Evolutionary conservation across 2,113 vertebrate species (phyloP).

Genomic region (Tylochromis polylepis): DNA sequence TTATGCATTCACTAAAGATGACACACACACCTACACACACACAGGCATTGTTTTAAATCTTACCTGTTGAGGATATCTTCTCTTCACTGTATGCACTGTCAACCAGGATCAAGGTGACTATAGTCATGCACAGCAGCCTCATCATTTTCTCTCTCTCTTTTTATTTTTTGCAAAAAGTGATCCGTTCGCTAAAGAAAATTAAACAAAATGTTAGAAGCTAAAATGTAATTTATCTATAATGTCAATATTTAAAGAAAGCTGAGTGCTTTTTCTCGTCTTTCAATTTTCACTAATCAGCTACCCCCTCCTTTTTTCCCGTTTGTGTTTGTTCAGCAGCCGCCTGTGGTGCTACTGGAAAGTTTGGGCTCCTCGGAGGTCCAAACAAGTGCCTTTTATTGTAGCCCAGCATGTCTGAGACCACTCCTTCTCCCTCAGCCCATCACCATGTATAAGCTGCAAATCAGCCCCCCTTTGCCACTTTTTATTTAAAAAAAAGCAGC

Average conservation of each 20-base stretch:
- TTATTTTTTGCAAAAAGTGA: slow-evolving; percentile 62
- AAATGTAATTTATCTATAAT: not conserved
- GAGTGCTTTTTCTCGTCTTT: not conserved
- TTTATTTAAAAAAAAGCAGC: slow-evolving; percentile 36
- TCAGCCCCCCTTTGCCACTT: slow-evolving; percentile 44
- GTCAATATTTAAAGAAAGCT: not conserved
- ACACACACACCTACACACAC: not conserved
- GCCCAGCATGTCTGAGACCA: slow-evolving; percentile 60
- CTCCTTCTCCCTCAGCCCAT: slow-evolving; percentile 72
- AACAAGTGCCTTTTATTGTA: slow-evolving; percentile 77
- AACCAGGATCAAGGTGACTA: slow-evolving; percentile 83
- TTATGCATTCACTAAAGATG: not conserved
- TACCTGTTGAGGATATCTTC: slow-evolving; percentile 78
- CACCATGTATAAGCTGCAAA: slow-evolving; percentile 50
- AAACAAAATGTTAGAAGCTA: not conserved
- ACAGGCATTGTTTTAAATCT: slow-evolving; percentile 36
- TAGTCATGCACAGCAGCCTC: slow-evolving; percentile 81
- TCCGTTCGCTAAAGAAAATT: slow-evolving; percentile 71
- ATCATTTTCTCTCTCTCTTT: slow-evolving; percentile 75
- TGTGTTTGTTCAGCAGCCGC: slow-evolving; percentile 47
- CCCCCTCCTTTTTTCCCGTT: not conserved
- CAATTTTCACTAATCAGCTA: not conserved
- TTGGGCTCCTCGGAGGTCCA: slow-evolving; percentile 66
- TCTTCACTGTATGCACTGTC: slow-evolving; percentile 73
- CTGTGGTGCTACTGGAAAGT: slow-evolving; percentile 69